Evolutionary conservation across 2,113 vertebrate genomes (phyloP).

Genomic region (Ranitomeya variabilis): DNA sequence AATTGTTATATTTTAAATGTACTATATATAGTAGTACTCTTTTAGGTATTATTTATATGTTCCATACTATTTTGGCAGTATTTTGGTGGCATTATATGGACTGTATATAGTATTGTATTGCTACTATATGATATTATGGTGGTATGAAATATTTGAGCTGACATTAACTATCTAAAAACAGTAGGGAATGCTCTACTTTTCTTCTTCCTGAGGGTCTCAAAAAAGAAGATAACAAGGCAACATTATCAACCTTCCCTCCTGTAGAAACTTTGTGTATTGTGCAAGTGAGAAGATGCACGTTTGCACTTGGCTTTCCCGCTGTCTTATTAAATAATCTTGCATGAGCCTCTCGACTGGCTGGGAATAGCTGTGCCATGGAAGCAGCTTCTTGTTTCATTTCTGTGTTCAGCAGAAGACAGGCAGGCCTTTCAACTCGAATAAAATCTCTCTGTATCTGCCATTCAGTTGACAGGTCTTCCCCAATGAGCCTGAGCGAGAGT

Average conservation of each 20-base stretch:
- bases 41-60: too few relatives aligned
- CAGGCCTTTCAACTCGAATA: constrained; percentile 73
- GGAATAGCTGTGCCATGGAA: constrained; percentile 63
- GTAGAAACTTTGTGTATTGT: neutral
- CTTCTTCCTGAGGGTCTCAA: too few relatives aligned
- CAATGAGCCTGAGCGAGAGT: constrained; percentile 70
- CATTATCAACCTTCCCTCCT: neutral
- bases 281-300: neutral
- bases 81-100: too few relatives aligned
- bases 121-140: too few relatives aligned
- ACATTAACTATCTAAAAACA: too few relatives aligned
- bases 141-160: too few relatives aligned
- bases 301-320: constrained; percentile 4
- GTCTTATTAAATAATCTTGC: neutral
- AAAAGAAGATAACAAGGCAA: neutral
- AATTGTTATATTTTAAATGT: too few relatives aligned
- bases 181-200: too few relatives aligned
- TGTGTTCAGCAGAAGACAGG: constrained; percentile 67
- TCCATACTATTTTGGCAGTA: too few relatives aligned
- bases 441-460: constrained; percentile 73
- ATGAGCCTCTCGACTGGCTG: neutral
- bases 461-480: constrained; percentile 71
- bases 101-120: too few relatives aligned
- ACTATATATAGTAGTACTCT: too few relatives aligned
- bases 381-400: constrained; percentile 70